These are phyloP conservation scores for Pogonophryne albipinna DNA, from an alignment of 2,797 vertebrate species.

Conservation along the genomic window DNA sequence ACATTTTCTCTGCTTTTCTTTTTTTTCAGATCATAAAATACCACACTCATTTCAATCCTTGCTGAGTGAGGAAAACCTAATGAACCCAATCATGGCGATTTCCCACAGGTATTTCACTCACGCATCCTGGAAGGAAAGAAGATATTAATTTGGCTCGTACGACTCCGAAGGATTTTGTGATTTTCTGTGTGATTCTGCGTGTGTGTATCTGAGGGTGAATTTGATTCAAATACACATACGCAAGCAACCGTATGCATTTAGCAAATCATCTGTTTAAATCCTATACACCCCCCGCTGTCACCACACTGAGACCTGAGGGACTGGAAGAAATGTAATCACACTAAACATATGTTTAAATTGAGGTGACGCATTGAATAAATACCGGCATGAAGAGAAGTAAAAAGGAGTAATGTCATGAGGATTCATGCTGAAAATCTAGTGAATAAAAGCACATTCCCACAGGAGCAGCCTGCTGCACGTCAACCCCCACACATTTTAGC, in stretches of 20 bases:
- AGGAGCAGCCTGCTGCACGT: slow-evolving; percentile 23
- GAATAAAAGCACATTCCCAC: slow-evolving; percentile 45
- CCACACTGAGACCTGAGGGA: slow-evolving; percentile 4
- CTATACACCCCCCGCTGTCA: slow-evolving; percentile 17
- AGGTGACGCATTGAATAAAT: slow-evolving; percentile 37
- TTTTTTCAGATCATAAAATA: slow-evolving; percentile 52
- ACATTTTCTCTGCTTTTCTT: slow-evolving; percentile 33
- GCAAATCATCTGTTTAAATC: slow-evolving; percentile 43
- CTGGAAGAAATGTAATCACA: slow-evolving; percentile 48
- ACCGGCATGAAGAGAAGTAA: slow-evolving; percentile 26
- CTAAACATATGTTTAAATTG: slow-evolving; percentile 51
- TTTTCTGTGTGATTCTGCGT: slow-evolving; percentile 21
- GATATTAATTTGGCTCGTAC: slow-evolving; percentile 67
- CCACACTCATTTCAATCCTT: slow-evolving; percentile 65
- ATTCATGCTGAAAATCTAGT: slow-evolving; percentile 24
- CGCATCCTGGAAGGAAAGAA: slow-evolving; percentile 62
- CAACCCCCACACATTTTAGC: slow-evolving; percentile 40
- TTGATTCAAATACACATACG: slow-evolving; percentile 23
- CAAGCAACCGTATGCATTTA: slow-evolving; percentile 47
- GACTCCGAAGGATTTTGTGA: slow-evolving; percentile 52
- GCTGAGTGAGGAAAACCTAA: slow-evolving; percentile 63
- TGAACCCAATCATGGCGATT: slow-evolving; percentile 73
- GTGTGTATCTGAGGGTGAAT: slow-evolving; percentile 44
- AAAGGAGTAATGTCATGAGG: slow-evolving; percentile 38
- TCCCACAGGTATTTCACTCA: slow-evolving; percentile 67